A percentile compares a stretch with the other conserved stretches of the same genome.
Conservation (phyloP, 2,113 vertebrate species). For the Microtus ochrogaster region DNA sequence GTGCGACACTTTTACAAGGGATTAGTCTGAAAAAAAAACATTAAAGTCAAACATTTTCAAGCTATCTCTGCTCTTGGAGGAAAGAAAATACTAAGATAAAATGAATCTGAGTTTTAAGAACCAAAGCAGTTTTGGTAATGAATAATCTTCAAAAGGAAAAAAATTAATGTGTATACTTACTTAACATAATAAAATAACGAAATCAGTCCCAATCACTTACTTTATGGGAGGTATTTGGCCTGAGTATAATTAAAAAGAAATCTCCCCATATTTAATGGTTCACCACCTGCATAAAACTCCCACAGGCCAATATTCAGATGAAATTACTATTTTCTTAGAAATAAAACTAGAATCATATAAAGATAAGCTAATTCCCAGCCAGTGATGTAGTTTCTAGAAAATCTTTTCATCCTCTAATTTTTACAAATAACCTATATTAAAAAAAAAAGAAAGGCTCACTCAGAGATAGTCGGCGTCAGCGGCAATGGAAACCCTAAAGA, state of each 20-base stretch:
- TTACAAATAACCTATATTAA: not conserved
- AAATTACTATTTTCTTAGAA: constrained; percentile 27
- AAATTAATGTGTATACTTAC: not conserved
- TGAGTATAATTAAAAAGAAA: constrained; percentile 10
- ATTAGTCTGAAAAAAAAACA: constrained; percentile 60
- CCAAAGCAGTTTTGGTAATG: constrained; percentile 16
- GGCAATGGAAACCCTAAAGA: not conserved
- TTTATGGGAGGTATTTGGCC: constrained; percentile 15
- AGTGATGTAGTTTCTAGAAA: constrained; percentile 5
- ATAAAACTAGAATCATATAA: constrained; percentile 25
- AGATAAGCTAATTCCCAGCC: not conserved
- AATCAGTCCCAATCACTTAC: constrained; percentile 20
- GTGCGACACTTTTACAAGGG: constrained; percentile 75
- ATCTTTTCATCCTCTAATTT: constrained; percentile 42
- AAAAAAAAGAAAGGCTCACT: not conserved
- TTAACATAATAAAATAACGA: constrained; percentile 40
- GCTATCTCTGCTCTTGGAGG: constrained; percentile 58
- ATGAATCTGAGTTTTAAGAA: constrained; percentile 72
- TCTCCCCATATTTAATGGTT: not conserved
- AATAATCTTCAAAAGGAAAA: constrained; percentile 65
- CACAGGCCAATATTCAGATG: not conserved
- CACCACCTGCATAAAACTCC: not conserved
- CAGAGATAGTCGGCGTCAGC: not conserved
- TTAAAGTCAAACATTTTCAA: constrained; percentile 75
- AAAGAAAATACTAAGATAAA: constrained; percentile 71